phyloP scores from a whole-genome alignment of 2,888 invertebrate genomes.

The Malthinus seriepunctatus region DNA sequence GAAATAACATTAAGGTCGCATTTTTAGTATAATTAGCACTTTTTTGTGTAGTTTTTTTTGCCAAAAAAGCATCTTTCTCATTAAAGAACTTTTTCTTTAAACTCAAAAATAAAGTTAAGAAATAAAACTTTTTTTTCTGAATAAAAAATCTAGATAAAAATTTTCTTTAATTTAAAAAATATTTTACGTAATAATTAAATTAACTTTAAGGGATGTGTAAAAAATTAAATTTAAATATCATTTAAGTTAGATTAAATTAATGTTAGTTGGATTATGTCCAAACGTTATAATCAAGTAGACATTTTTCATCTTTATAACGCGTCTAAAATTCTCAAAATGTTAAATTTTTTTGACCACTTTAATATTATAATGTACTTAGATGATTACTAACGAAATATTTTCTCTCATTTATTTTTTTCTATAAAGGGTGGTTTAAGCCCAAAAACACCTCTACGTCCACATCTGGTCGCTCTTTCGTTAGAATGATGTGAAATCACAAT shows the following conservation, averaged over 20 bases:
- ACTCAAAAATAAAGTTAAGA: background rate
- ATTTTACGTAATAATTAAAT: background rate
- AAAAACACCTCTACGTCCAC: too few species aligned
- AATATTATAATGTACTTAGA: background rate
- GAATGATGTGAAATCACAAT: too few species aligned
- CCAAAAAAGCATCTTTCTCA: background rate
- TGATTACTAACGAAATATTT: too few species aligned
- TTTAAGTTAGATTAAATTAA: slow-evolving; percentile 9
- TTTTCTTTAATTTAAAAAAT: too few species aligned
- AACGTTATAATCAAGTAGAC: slow-evolving; percentile 13
- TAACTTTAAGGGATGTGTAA: background rate
- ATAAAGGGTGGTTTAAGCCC: too few species aligned
- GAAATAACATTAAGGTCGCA: too few species aligned
- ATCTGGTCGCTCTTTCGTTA: too few species aligned
- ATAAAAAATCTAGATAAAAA: too few species aligned
- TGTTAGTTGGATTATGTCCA: slow-evolving; percentile 17
- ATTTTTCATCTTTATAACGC: slow-evolving; percentile 14
- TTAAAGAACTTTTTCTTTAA: background rate
- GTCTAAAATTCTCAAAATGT: background rate
- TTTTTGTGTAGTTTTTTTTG: too few species aligned
- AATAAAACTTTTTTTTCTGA: too few species aligned
- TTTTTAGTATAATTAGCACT: too few species aligned
- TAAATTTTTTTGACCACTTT: slow-evolving; percentile 5
- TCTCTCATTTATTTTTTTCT: too few species aligned
- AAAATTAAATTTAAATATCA: background rate